phyloP scores from a whole-genome alignment of 1,140 invertebrate species.

The Drosophila rhopaloa region DNA sequence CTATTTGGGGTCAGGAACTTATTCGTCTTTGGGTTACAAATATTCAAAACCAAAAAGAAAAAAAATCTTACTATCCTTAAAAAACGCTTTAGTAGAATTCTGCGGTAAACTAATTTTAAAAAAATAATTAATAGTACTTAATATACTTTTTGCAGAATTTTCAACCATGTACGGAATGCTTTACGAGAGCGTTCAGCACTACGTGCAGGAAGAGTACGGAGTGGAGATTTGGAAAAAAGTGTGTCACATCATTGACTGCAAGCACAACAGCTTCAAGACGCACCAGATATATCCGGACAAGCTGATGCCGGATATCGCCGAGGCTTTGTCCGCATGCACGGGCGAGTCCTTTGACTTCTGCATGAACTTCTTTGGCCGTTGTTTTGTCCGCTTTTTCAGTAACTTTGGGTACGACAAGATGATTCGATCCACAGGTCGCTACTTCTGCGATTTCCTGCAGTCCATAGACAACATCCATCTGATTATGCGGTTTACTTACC shows the following conservation, averaged over 20 bases:
- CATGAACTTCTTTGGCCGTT: slow-evolving; percentile 94
- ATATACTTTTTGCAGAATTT: not conserved
- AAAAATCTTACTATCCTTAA: too few species aligned
- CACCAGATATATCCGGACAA: slow-evolving; percentile 93
- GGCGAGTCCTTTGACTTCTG: slow-evolving; percentile 88
- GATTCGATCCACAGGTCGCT: slow-evolving; percentile 92
- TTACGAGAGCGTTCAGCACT: slow-evolving; percentile 92
- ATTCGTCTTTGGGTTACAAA: too few species aligned
- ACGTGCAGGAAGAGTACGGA: slow-evolving; percentile 93
- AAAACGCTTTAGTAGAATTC: too few species aligned
- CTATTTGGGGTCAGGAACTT: too few species aligned
- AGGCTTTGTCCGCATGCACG: slow-evolving; percentile 86
- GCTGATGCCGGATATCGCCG: slow-evolving; percentile 91
- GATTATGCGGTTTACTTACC: slow-evolving; percentile 95
- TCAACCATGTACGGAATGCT: slow-evolving; percentile 93
- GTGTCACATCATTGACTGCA: slow-evolving; percentile 89
- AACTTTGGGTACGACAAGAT: slow-evolving; percentile 94
- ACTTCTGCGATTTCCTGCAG: slow-evolving; percentile 94
- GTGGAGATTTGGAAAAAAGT: slow-evolving; percentile 91
- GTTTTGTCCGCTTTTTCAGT: slow-evolving; percentile 94
- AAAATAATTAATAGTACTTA: not conserved
- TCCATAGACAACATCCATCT: slow-evolving; percentile 96
- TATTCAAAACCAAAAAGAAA: too few species aligned
- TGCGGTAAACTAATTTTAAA: too few species aligned
- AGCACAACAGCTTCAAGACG: slow-evolving; percentile 91